These are phyloP conservation scores for Cylas formicarius DNA, from an alignment of 1,140 invertebrate species.

Conservation along the genomic window DNA sequence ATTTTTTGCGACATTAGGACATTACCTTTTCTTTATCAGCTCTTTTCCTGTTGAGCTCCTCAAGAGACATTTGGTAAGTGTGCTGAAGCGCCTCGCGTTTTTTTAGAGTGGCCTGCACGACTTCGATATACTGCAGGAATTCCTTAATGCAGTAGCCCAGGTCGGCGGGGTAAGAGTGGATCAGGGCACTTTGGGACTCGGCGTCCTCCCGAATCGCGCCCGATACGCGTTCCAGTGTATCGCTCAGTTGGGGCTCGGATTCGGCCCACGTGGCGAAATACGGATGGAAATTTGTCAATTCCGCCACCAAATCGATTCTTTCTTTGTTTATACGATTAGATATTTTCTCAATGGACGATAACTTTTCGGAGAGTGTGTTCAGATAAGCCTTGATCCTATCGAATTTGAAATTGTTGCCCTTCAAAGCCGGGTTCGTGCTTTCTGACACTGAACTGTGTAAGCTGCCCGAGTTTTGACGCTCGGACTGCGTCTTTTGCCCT, in stretches of 20 bases:
- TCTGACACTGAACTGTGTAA: no score
- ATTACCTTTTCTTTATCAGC: constrained; percentile 59
- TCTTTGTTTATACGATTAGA: constrained; percentile 62
- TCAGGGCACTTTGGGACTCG: constrained; percentile 47
- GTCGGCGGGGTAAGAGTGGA: constrained; percentile 41
- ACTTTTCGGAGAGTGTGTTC: constrained; percentile 55
- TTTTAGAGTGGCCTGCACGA: constrained; percentile 59
- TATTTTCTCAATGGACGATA: constrained; percentile 58
- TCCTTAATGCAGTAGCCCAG: constrained; percentile 55
- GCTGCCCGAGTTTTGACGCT: no score
- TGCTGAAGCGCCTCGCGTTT: constrained; percentile 63
- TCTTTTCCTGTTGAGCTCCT: constrained; percentile 57
- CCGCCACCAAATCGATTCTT: constrained; percentile 50
- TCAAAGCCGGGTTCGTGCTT: constrained; percentile 30
- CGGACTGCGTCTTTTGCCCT: constrained; percentile 49
- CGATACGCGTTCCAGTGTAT: constrained; percentile 43
- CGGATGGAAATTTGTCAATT: constrained; percentile 51
- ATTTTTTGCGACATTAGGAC: not conserved
- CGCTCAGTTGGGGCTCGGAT: constrained; percentile 47
- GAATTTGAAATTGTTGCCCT: constrained; percentile 57
- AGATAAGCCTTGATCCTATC: constrained; percentile 59
- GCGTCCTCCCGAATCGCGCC: constrained; percentile 47
- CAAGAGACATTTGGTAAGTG: constrained; percentile 58
- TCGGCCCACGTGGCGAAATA: constrained; percentile 50
- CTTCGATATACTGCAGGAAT: constrained; percentile 62